Evolutionary conservation across 2,888 invertebrate species (phyloP).

Genomic region (Parochlus steinenii): DNA sequence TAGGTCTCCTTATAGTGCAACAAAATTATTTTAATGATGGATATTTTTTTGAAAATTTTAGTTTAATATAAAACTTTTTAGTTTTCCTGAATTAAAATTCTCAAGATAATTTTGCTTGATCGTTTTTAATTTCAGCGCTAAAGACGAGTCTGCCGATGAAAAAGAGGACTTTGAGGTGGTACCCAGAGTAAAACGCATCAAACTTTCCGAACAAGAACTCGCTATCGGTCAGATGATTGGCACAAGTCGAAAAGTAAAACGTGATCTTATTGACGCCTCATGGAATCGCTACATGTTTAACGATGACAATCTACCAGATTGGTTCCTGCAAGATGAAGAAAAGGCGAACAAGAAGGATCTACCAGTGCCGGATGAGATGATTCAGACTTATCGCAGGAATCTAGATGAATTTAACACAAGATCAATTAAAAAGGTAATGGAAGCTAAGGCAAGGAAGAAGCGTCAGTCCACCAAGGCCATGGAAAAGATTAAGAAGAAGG

Average conservation of each 20-base stretch:
- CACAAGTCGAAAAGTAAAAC: constrained; percentile 74
- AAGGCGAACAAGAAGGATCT: constrained; percentile 71
- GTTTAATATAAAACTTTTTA: neutral
- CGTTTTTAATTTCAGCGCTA: too few species aligned
- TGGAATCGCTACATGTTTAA: constrained; percentile 91
- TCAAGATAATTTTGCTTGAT: neutral
- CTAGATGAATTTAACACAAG: constrained; percentile 77
- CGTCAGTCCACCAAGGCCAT: constrained; percentile 68
- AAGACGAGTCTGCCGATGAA: constrained; percentile 21
- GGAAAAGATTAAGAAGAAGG: constrained; percentile 89
- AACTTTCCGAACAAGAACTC: constrained; percentile 70
- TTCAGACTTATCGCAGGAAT: constrained; percentile 70
- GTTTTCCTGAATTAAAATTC: neutral
- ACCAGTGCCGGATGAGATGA: constrained; percentile 71
- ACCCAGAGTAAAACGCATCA: constrained; percentile 44
- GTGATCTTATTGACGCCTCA: constrained; percentile 77
- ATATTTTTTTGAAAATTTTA: constrained; percentile 7
- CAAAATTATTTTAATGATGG: too few species aligned
- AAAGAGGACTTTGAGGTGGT: constrained; percentile 47
- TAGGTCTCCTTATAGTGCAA: too few species aligned
- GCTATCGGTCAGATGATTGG: constrained; percentile 86
- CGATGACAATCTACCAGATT: constrained; percentile 81
- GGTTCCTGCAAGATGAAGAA: constrained; percentile 90
- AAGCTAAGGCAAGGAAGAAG: constrained; percentile 97
- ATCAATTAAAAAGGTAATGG: constrained; percentile 94